Evolutionary conservation across 2,113 vertebrate genomes (phyloP).

Genomic region (Dermatemys mawii): DNA sequence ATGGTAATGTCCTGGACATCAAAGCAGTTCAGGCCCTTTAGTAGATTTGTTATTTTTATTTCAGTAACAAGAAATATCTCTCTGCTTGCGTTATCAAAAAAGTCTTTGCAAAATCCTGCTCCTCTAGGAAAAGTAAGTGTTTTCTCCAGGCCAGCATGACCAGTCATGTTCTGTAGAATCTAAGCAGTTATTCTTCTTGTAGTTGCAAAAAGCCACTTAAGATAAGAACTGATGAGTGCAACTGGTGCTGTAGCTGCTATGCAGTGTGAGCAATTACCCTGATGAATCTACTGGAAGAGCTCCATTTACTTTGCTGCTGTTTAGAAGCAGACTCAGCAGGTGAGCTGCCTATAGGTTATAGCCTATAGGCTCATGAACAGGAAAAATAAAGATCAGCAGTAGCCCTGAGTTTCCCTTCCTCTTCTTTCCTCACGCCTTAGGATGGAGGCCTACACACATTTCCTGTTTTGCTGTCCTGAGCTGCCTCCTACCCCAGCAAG

Average conservation of each 20-base stretch:
- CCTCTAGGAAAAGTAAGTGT: neutral
- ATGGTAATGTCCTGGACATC: neutral
- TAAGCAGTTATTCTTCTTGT: neutral
- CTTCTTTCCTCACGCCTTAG: too few relatives aligned
- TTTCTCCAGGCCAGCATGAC: neutral
- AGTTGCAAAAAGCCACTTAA: too few relatives aligned
- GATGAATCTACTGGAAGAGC: neutral
- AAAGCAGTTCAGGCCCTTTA: neutral
- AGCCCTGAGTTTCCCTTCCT: neutral
- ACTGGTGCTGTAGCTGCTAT: too few relatives aligned
- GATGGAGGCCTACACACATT: too few relatives aligned
- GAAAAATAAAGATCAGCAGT: neutral
- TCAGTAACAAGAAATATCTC: neutral
- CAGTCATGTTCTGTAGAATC: neutral
- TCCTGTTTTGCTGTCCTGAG: too few relatives aligned
- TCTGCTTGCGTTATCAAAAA: neutral
- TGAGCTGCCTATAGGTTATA: neutral
- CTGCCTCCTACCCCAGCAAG: too few relatives aligned
- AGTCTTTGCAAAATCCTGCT: accelerated
- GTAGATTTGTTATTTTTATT: neutral
- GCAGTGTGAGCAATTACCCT: too few relatives aligned
- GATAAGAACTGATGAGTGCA: too few relatives aligned
- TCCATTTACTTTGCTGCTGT: neutral
- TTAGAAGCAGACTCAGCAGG: neutral
- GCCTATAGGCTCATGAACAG: neutral